Base-by-base conservation (phyloP, 2,797 vertebrate genomes). In the Cirrhinus mrigala region DNA sequence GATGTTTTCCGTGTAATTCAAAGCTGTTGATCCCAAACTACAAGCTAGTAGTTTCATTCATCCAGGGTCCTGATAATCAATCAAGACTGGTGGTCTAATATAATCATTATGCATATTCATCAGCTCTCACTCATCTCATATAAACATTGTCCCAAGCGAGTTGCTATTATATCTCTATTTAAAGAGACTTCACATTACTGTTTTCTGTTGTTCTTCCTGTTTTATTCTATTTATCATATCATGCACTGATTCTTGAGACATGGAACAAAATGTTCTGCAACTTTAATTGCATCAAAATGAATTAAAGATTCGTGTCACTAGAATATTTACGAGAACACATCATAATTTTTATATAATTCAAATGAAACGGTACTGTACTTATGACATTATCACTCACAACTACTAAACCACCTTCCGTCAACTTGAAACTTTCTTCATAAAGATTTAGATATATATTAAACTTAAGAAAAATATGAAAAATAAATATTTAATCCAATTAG, bases 131-230 rank as follows among this genome's bases (percentile, higher is more conserved):
- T 81, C 12, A 69, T 54, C 46, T 81, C 79, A 50, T 50, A 16
- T 52, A 52, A 64, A 50, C 44, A 74, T 64, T 24, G 4, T 70
- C 27, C 56, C 11, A 48, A 24, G 58, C 3, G 54, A 60, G 40
- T 46, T 37, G 33, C 52, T 40, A 27, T 60, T 27, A 6, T 50
- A 29, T 83, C 58, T 83, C 60, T n/a, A 75, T 83, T 76, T 83
- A 66, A 66, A 83, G 71, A 83, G 58, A 66, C 15, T 40, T 66
- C 14, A 54, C 27, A 52, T 50, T 64, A 75, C 46, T 24, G n/a
- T 71, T 40, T 58, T 15, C 40, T 64, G 77, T 27, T 68, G 60
- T 50, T 50, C 37, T 62, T 62, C 10, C 15, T 22, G 33, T 58
- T 81, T 60, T 46, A 8, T 58, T 82, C 52, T 4, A 2, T 27